Conservation (phyloP, 1,140 invertebrate genomes). For the Drosophila obscura region DNA sequence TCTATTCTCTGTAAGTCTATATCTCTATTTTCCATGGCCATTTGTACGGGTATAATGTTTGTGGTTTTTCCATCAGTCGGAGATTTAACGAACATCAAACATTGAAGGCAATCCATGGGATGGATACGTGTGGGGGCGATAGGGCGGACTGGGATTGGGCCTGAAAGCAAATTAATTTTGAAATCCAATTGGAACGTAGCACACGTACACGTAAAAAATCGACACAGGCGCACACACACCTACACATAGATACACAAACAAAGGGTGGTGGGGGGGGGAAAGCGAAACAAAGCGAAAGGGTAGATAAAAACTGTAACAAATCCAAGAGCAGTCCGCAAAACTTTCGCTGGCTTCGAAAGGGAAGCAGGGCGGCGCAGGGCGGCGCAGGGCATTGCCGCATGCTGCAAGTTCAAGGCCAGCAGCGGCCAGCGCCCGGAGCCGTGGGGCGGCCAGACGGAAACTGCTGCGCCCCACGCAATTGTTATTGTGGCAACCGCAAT, state of each 20-base stretch:
- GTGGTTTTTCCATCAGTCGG: not conserved
- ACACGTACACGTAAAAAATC: slow-evolving; percentile 45
- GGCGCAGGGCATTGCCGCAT: not conserved
- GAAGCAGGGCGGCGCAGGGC: not conserved
- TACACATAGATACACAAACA: slow-evolving; percentile 4
- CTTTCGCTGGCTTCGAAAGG: slow-evolving; percentile 4
- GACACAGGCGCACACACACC: slow-evolving; percentile 19
- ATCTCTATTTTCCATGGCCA: too few species aligned
- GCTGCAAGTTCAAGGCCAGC: slow-evolving; percentile 58
- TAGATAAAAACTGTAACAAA: slow-evolving; percentile 3
- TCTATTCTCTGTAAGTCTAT: too few species aligned
- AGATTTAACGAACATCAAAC: not conserved
- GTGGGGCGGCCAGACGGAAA: slow-evolving; percentile 27
- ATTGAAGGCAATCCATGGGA: not conserved
- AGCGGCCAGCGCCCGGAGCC: slow-evolving; percentile 5
- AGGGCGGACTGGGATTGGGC: too few species aligned
- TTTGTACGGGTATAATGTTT: too few species aligned
- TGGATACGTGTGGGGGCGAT: not conserved
- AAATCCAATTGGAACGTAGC: slow-evolving; percentile 55
- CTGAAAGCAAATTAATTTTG: slow-evolving; percentile 56
- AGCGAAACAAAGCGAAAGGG: slow-evolving; percentile 17
- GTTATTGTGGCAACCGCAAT: slow-evolving; percentile 33
- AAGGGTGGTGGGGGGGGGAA: too few species aligned
- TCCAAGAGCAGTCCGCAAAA: slow-evolving; percentile 14
- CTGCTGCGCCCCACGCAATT: slow-evolving; percentile 10